A percentile compares a stretch with the other conserved stretches of the same genome.
phyloP scores from a whole-genome alignment of 2,797 vertebrate species.

The Coregonus sp. region DNA sequence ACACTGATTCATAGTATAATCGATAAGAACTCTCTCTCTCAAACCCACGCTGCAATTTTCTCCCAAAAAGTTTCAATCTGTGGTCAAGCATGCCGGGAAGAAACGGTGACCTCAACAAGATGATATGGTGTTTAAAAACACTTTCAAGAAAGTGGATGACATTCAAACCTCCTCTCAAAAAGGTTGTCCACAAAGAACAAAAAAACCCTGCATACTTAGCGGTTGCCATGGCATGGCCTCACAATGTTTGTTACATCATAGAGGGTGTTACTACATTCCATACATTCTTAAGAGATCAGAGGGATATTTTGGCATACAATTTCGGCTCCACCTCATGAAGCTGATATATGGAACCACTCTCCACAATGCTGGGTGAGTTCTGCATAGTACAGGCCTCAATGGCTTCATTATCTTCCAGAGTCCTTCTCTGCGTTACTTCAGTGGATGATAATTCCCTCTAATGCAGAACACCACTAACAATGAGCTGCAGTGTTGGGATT shows the following conservation, averaged over 20 bases:
- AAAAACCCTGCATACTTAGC: neutral
- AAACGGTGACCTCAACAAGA: neutral
- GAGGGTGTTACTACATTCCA: neutral
- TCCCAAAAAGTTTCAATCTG: neutral
- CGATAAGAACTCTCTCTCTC: neutral
- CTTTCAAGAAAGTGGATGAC: no score
- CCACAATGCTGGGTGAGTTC: neutral
- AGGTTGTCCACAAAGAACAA: neutral
- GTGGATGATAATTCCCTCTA: neutral
- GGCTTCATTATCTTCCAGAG: neutral
- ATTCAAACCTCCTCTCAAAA: neutral
- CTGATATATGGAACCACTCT: neutral
- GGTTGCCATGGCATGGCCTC: neutral
- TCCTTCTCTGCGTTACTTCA: neutral
- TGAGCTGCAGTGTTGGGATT: neutral
- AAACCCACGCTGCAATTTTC: neutral
- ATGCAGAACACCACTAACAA: neutral
- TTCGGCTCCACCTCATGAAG: conserved; percentile 20
- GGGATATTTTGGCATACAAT: neutral
- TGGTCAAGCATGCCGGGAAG: neutral
- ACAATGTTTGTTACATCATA: conserved; percentile 23
- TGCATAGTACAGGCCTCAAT: neutral
- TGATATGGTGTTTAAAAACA: neutral
- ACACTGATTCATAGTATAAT: conserved; percentile 1
- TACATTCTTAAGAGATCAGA: conserved; percentile 49